These are phyloP conservation scores for Melopsittacus undulatus DNA, from an alignment of 2,797 vertebrate genomes.

Conservation along the genomic window DNA sequence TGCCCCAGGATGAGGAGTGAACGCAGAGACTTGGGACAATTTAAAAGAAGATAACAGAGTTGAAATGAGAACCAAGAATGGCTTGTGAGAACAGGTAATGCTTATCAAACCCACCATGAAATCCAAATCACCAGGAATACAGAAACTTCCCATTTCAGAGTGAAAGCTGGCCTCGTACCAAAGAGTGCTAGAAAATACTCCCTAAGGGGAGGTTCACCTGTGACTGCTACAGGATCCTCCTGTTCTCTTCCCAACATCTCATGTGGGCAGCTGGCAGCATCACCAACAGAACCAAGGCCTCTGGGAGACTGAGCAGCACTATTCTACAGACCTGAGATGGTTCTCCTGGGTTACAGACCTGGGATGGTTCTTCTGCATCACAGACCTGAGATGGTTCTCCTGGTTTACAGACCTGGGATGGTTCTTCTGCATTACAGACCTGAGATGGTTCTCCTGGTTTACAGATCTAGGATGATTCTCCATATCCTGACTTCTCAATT, in stretches of 20 bases:
- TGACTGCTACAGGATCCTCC: neutral
- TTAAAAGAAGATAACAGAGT: neutral
- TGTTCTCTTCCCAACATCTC: neutral
- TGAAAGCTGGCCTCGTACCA: neutral
- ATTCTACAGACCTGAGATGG: neutral
- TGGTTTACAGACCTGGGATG: neutral
- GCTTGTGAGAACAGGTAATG: neutral
- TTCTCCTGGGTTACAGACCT: no score
- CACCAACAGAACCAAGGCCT: neutral
- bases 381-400: no score
- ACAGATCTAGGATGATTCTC: neutral
- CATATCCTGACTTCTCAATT: neutral
- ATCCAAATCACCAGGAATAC: neutral
- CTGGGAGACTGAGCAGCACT: neutral
- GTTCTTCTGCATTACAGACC: neutral
- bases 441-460: neutral
- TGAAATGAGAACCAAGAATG: neutral
- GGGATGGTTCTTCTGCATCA: no score
- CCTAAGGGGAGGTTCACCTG: neutral
- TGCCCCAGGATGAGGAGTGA: neutral
- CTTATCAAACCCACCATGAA: neutral
- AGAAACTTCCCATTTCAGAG: neutral
- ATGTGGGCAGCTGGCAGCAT: fast-evolving
- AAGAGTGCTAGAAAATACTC: neutral
- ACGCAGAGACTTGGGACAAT: neutral